Percentiles rank a stretch among this genome's conserved stretches.
Evolutionary conservation across 2,888 invertebrate genomes (phyloP).

Genomic region (Oxytorus armatus): DNA sequence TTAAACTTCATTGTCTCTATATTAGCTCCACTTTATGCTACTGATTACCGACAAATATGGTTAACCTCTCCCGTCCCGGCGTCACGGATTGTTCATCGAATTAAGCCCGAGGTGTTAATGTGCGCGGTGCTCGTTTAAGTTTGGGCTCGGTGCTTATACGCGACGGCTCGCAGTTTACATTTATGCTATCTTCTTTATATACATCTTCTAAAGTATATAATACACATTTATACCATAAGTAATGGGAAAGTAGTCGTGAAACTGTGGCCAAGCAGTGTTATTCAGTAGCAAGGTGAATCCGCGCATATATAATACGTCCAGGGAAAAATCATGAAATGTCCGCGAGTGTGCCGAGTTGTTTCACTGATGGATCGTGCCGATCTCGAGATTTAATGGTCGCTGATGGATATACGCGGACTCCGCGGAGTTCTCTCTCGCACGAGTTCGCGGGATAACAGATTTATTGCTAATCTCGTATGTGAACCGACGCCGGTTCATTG

Average conservation of each 20-base stretch:
- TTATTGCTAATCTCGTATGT: constrained; percentile 62
- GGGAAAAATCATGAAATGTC: constrained; percentile 64
- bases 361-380: constrained; percentile 64
- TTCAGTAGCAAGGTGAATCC: constrained; percentile 21
- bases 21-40: constrained; percentile 78
- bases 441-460: constrained; percentile 62
- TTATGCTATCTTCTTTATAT: constrained; percentile 44
- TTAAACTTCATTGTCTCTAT: constrained; percentile 73
- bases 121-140: constrained; percentile 48
- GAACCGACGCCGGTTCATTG: constrained; percentile 53
- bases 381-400: constrained; percentile 66
- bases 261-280: constrained; percentile 29
- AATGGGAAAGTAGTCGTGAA: constrained; percentile 27
- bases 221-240: constrained; percentile 8
- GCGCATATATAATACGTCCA: constrained; percentile 28
- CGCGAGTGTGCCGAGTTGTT: constrained; percentile 57
- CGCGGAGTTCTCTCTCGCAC: constrained; percentile 41
- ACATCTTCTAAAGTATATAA: constrained; percentile 26
- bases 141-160: constrained; percentile 31
- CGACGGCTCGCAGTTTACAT: constrained; percentile 54
- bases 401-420: constrained; percentile 59
- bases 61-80: constrained; percentile 59
- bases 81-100: constrained; percentile 73
- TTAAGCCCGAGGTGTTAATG: constrained; percentile 71
- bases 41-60: constrained; percentile 60